These are phyloP conservation scores for Silurus glanis DNA, from an alignment of 2,113 vertebrate species.

Conservation along the genomic window DNA sequence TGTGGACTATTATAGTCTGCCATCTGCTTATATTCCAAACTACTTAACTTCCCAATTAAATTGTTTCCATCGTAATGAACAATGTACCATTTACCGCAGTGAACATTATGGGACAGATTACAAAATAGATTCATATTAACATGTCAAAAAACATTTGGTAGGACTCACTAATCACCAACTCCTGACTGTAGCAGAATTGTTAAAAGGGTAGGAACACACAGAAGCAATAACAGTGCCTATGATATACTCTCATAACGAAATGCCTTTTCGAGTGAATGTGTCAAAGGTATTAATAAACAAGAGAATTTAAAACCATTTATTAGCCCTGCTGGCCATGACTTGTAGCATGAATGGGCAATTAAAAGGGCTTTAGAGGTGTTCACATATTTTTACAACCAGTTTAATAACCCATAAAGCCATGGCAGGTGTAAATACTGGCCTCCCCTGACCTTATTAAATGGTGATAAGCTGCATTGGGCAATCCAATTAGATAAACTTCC, in stretches of 20 bases:
- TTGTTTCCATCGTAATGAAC: not conserved
- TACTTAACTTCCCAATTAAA: slow-evolving; percentile 1
- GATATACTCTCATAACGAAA: slow-evolving; percentile 33
- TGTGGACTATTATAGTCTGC: not conserved
- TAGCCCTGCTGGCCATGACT: slow-evolving; percentile 57
- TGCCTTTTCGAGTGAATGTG: slow-evolving; percentile 49
- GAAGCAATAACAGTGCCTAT: slow-evolving; percentile 7
- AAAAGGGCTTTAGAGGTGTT: slow-evolving; percentile 62
- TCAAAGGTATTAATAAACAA: slow-evolving; percentile 61
- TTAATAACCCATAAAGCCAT: slow-evolving; percentile 62
- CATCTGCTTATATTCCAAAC: not conserved
- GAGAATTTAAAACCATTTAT: slow-evolving; percentile 61
- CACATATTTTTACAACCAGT: slow-evolving; percentile 53
- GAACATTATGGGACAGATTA: slow-evolving; percentile 23
- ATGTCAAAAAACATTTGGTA: slow-evolving; percentile 38
- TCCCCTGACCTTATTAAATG: slow-evolving; percentile 36
- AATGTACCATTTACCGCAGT: not conserved
- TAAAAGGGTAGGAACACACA: slow-evolving; percentile 24
- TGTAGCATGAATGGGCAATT: slow-evolving; percentile 65
- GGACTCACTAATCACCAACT: slow-evolving; percentile 9
- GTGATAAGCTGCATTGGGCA: slow-evolving; percentile 28
- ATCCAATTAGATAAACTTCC: slow-evolving; percentile 23
- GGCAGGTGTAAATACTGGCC: slow-evolving; percentile 59
- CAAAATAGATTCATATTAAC: slow-evolving; percentile 2
- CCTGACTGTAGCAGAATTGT: slow-evolving; percentile 18